Evolutionary conservation across 2,888 invertebrate species (phyloP).

Genomic region (Andricus curvator): DNA sequence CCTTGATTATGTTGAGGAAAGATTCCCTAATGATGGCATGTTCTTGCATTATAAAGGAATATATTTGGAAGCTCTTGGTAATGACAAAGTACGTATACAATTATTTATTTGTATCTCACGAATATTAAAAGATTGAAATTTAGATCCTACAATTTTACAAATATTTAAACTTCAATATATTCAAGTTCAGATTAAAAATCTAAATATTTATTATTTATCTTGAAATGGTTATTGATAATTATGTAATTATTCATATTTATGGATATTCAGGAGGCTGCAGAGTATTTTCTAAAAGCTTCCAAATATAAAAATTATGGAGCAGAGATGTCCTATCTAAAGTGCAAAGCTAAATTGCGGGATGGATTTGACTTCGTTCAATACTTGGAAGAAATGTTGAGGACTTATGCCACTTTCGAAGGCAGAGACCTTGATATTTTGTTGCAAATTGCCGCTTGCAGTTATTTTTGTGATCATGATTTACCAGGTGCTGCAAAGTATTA

Average conservation of each 20-base stretch:
- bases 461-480: slow-evolving; percentile 6
- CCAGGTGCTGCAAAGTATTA: slow-evolving; percentile 7
- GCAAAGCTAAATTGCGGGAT: neutral
- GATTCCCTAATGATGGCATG: slow-evolving; percentile 33
- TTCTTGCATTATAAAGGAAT: slow-evolving; percentile 44
- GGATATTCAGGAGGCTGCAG: slow-evolving; percentile 33
- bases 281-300: slow-evolving; percentile 35
- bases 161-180: too few species aligned
- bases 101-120: neutral
- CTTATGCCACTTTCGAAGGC: neutral
- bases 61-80: neutral
- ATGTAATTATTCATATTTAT: neutral
- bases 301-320: slow-evolving; percentile 41
- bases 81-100: slow-evolving; percentile 18
- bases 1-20: slow-evolving; percentile 32
- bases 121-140: too few species aligned
- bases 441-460: neutral
- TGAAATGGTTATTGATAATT: neutral
- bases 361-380: slow-evolving; percentile 8
- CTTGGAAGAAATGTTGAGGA: slow-evolving; percentile 5
- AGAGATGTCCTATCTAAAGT: slow-evolving; percentile 32
- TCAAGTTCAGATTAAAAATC: too few species aligned
- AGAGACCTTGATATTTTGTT: slow-evolving; percentile 12
- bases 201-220: too few species aligned
- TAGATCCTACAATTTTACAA: too few species aligned